Base-by-base conservation (phyloP, 2,113 vertebrate species). In the Cryptomyrus ogoouensis region DNA sequence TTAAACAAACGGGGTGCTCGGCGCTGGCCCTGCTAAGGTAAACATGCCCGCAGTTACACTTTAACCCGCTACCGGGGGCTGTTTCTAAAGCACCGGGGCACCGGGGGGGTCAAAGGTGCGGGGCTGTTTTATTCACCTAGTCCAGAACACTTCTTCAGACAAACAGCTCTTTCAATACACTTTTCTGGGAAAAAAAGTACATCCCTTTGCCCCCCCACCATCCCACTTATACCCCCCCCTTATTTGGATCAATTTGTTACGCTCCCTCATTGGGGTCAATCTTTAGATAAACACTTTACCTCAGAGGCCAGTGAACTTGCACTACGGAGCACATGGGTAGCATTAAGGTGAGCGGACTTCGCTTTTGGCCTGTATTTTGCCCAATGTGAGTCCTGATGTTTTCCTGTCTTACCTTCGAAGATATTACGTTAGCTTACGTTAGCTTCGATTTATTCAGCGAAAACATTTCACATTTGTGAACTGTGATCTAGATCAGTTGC, bases 41-140 rank as follows among this genome's bases (percentile, higher is more conserved):
- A 93, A 93, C 89, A 91, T 87, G 46, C 91, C 50, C 47, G 42
- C 27, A 49, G 83, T 88, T 88, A 90, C 52, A 89, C 24, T 66
- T 90, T 70, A 88, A 88, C 89, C 39, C 13, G 13, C 27, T 21
- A 27, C 47, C 39, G 47, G 58, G 46, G 83, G 21, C 56, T 42
- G n/a, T 46, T 47, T 27, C 44, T 31, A 46, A 56, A 10, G 52
- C 27, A 53, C 47, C 17, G 12, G 70, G 70, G 27, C 70, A 83
- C 21, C 17, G 9, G 42, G 2, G 77, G 42, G 89, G 88, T 89
- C 47, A 52, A 53, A 52, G 47, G 39, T 56, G 39, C 9, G 10
- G 46, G 24, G n/a, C 52, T 13, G 80, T 62, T 89, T 12, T 6
- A 89, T 44, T 42, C 52, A 24, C 42, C 3, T 17, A 88, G 53